A percentile compares a stretch with the other conserved stretches of the same genome.
These are phyloP conservation scores for Porites lobata DNA, from an alignment of 92 coral and sea anemone species.

Conservation along the genomic window DNA sequence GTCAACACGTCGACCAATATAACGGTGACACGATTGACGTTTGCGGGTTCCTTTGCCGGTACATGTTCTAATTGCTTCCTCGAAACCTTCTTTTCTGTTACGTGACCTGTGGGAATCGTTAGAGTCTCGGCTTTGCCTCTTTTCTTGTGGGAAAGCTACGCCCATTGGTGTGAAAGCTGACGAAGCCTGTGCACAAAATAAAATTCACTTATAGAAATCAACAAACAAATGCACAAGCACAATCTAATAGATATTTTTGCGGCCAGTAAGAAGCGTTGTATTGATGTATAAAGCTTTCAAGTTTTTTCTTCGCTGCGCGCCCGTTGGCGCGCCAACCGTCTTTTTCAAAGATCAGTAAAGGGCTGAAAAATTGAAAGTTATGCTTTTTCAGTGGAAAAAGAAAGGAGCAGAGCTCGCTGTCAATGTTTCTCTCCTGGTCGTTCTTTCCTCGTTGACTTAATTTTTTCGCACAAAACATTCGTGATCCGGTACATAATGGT, in stretches of 20 bases:
- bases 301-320: slow-evolving; percentile 10
- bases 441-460: not conserved
- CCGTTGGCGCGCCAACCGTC: slow-evolving; percentile 16
- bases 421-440: not conserved
- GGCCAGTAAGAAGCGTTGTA: slow-evolving; percentile 16
- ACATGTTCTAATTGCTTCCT: slow-evolving; percentile 30
- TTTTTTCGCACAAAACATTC: slow-evolving; percentile 1
- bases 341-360: not conserved
- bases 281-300: slow-evolving; percentile 20
- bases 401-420: not conserved
- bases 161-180: slow-evolving; percentile 21
- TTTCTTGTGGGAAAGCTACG: slow-evolving; percentile 33
- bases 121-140: not conserved
- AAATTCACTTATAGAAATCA: slow-evolving; percentile 47
- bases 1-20: slow-evolving; percentile 43
- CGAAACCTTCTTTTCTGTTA: slow-evolving; percentile 10
- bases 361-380: slow-evolving; percentile 12
- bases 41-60: slow-evolving; percentile 36
- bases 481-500: slow-evolving; percentile 6
- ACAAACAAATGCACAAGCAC: slow-evolving; percentile 47
- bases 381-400: not conserved
- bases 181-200: slow-evolving; percentile 5
- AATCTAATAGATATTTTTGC: slow-evolving; percentile 36
- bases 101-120: slow-evolving; percentile 32
- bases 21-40: slow-evolving; percentile 34